These are phyloP conservation scores for Apotomis turbidana DNA, from an alignment of 2,888 invertebrate genomes.

Conservation along the genomic window DNA sequence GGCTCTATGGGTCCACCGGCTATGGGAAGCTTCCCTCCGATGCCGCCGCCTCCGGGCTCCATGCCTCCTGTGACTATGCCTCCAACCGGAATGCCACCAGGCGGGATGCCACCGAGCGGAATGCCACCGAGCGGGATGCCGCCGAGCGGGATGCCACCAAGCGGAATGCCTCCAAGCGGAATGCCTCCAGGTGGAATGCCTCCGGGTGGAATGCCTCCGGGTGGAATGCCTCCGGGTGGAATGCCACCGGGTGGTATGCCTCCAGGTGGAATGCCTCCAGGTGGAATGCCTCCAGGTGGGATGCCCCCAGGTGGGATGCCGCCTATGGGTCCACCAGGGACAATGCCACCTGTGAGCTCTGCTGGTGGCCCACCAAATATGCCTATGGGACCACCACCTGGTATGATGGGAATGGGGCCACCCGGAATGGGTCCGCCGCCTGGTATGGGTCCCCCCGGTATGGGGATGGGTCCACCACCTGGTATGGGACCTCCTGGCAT, in stretches of 20 bases:
- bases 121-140: slow-evolving; percentile 60
- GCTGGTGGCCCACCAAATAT: slow-evolving; percentile 54
- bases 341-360: slow-evolving; percentile 47
- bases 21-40: slow-evolving; percentile 63
- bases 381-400: slow-evolving; percentile 60
- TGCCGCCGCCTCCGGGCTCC: slow-evolving; percentile 67
- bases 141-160: slow-evolving; percentile 55
- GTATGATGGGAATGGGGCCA: slow-evolving; percentile 55
- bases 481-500: slow-evolving; percentile 65
- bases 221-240: slow-evolving; percentile 39
- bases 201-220: slow-evolving; percentile 46
- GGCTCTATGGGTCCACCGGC: slow-evolving; percentile 66
- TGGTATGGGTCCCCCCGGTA: slow-evolving; percentile 66
- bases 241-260: slow-evolving; percentile 47
- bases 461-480: slow-evolving; percentile 67
- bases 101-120: slow-evolving; percentile 63
- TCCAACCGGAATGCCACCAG: slow-evolving; percentile 44
- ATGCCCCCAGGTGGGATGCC: slow-evolving; percentile 51
- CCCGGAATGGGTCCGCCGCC: slow-evolving; percentile 76
- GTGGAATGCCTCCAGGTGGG: slow-evolving; percentile 46
- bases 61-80: slow-evolving; percentile 58
- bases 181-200: slow-evolving; percentile 52
- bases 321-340: slow-evolving; percentile 53
- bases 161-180: slow-evolving; percentile 49
- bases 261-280: slow-evolving; percentile 44